phyloP scores from a whole-genome alignment of 37 sponge, comb jelly and placozoan species.

The Bolinopsis microptera region DNA sequence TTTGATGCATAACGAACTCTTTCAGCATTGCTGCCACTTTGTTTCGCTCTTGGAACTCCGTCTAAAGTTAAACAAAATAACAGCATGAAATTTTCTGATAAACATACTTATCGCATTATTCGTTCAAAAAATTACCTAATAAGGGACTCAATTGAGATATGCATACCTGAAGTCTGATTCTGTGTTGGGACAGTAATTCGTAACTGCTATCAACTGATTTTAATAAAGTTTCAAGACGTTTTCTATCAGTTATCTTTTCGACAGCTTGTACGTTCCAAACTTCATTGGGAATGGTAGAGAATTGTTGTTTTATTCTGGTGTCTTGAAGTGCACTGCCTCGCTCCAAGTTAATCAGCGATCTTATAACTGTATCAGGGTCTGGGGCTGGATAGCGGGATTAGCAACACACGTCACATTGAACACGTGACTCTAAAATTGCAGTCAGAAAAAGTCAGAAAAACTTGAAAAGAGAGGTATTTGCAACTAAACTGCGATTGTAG shows the following conservation, averaged over 20 bases:
- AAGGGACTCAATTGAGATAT: too few relatives aligned
- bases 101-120: too few relatives aligned
- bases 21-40: conserved; percentile 46
- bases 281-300: conserved; percentile 18
- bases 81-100: too few relatives aligned
- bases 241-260: conserved; percentile 57
- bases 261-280: conserved; percentile 58
- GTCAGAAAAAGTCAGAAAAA: too few relatives aligned
- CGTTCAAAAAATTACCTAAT: too few relatives aligned
- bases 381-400: not conserved
- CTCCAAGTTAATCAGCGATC: conserved; percentile 52
- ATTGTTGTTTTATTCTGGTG: conserved; percentile 44
- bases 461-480: too few relatives aligned
- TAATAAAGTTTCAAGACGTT: conserved; percentile 3
- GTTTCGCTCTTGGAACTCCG: conserved; percentile 23
- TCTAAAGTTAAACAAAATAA: too few relatives aligned
- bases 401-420: too few relatives aligned
- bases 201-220: conserved; percentile 32
- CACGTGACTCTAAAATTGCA: too few relatives aligned
- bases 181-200: conserved; percentile 24
- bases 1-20: conserved; percentile 55
- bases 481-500: too few relatives aligned
- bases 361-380: conserved; percentile 39
- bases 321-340: conserved; percentile 57
- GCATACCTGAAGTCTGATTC: conserved; percentile 44